A percentile compares a stretch with the other conserved stretches of the same genome.
These are phyloP conservation scores for Gadus chalcogrammus DNA, from an alignment of 2,113 vertebrate genomes.

Conservation along the genomic window DNA sequence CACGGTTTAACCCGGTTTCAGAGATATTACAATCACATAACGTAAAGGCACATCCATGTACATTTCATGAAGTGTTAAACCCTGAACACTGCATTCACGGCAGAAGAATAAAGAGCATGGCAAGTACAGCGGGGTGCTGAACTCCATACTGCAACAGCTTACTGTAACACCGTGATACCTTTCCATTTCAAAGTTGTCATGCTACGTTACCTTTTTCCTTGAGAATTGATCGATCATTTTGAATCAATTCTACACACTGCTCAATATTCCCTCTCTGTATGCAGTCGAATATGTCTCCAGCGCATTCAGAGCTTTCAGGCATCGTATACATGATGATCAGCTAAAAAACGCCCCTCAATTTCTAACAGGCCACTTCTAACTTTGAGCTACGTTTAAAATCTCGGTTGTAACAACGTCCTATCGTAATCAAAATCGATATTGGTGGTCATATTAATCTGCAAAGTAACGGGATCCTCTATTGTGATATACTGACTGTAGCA, in stretches of 20 bases:
- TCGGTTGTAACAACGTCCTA: too few species aligned
- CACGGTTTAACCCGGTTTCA: too few species aligned
- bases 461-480: constrained; percentile 7
- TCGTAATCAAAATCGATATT: neutral
- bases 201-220: constrained; percentile 64
- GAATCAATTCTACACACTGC: constrained; percentile 58
- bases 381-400: too few species aligned
- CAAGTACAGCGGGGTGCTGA: too few species aligned
- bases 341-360: constrained; percentile 2
- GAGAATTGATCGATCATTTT: constrained; percentile 61
- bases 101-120: too few species aligned
- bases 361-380: too few species aligned
- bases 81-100: too few species aligned
- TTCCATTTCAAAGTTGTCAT: too few species aligned
- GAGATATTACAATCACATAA: too few species aligned
- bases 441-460: constrained; percentile 1
- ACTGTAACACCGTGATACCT: neutral
- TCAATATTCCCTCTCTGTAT: constrained; percentile 67
- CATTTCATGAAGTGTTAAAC: too few species aligned
- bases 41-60: too few species aligned
- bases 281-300: constrained; percentile 69
- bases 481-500: neutral
- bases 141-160: too few species aligned
- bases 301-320: constrained; percentile 28
- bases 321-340: constrained; percentile 49